Evolutionary conservation across 2,113 vertebrate species (phyloP), one percentile per base, ranked within the genome.

Genomic region (Bos javanicus): DNA sequence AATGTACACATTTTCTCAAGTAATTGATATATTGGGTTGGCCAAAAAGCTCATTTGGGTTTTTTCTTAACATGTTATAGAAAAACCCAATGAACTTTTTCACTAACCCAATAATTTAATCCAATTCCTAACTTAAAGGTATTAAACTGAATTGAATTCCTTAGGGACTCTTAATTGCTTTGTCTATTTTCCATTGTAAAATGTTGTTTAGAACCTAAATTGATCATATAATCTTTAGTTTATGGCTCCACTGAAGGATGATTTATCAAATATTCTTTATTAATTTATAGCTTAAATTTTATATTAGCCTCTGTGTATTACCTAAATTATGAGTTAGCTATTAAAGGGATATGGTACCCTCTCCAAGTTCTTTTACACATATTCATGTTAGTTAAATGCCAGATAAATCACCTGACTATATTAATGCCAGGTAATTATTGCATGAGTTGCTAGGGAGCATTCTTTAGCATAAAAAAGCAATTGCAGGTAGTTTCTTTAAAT

Each of bases 221-320:
- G 54, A 56, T 80, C 93, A 0, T 94, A 90, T 7, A 71, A 17
- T 60, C 17, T 87, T 94, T 16, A n/a, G 74, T 67, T 96, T 60
- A 3, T 91, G 92, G 80, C 57, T 98, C 36, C 28, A 94, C 50
- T 52, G 57, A 82, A 46, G 57, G 13, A 33, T 97, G 62, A 95
- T 78, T 90, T 7, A 71, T 33, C 39, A 74, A n/a, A 19, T 97
- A 98, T 98, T 97, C 85, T 95, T 96, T 94, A 71, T 98, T 98
- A 87, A 52, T 94, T 12, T n/a, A 52, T 94, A 25, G 36, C 89
- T 92, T 93, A 56, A 87, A 71, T 59, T 74, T 83, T 52, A 67
- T 10, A 95, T 91, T 93, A 93, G 82, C 46, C 7, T 56, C 92
- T 93, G 36, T 93, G 13, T 59, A 39, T 82, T 62, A 82, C 52